Evolutionary conservation across 2,888 invertebrate genomes (phyloP).

Genomic region (Aporophyla lueneburgensis): DNA sequence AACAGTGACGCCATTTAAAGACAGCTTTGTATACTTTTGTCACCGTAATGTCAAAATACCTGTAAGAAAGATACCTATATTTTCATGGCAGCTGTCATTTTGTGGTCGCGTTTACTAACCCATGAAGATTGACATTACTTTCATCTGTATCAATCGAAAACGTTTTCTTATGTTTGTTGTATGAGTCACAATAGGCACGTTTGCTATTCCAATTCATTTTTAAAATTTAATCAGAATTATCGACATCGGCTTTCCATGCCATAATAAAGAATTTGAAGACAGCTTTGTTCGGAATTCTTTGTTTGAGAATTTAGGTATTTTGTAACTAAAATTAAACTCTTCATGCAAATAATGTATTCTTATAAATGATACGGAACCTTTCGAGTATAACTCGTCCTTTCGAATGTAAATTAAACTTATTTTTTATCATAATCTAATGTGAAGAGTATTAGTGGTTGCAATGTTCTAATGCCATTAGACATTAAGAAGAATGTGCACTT

Average conservation of each 20-base stretch:
- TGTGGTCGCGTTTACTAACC: neutral
- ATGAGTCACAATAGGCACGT: neutral
- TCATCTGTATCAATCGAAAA: neutral
- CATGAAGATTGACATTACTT: neutral
- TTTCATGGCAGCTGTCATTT: neutral
- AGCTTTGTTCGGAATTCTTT: neutral
- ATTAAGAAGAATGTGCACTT: slow-evolving; percentile 54
- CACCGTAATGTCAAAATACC: neutral
- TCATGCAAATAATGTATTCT: neutral
- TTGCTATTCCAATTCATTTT: neutral
- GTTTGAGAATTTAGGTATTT: neutral
- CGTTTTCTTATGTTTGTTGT: neutral
- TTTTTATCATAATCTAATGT: slow-evolving; percentile 39
- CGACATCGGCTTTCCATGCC: neutral
- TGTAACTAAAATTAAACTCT: neutral
- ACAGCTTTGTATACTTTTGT: neutral
- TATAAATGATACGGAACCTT: slow-evolving; percentile 36
- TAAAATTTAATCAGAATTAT: neutral
- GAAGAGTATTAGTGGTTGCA: slow-evolving; percentile 54
- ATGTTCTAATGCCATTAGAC: slow-evolving; percentile 64
- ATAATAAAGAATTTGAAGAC: neutral
- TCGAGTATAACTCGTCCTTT: slow-evolving; percentile 63
- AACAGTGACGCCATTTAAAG: neutral
- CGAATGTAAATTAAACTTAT: slow-evolving; percentile 47
- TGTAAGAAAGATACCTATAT: neutral